Evolutionary conservation across 2,113 vertebrate species (phyloP).

Genomic region (Eurypyga helias): DNA sequence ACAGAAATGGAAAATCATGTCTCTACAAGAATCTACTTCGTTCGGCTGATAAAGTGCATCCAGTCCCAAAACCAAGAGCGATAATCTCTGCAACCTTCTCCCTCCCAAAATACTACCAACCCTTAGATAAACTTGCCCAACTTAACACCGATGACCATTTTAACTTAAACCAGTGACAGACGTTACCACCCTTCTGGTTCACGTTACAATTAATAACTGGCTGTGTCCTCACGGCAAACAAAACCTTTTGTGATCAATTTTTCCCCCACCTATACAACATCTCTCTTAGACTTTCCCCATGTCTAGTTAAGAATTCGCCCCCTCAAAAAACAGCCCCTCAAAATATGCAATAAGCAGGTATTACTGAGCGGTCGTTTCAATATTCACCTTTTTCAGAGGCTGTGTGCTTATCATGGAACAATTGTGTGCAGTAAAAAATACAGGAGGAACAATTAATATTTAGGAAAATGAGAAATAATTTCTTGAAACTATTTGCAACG

Average conservation of each 20-base stretch:
- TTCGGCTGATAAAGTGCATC: slow-evolving; percentile 36
- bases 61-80: slow-evolving; percentile 1
- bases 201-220: slow-evolving; percentile 37
- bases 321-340: slow-evolving; percentile 37
- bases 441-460: background rate
- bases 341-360: slow-evolving; percentile 27
- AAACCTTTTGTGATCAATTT: slow-evolving; percentile 21
- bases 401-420: background rate
- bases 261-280: background rate
- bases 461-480: slow-evolving; percentile 21
- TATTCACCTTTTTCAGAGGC: background rate
- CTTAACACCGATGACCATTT: slow-evolving; percentile 69
- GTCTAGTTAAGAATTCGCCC: background rate
- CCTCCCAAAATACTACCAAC: slow-evolving; percentile 56
- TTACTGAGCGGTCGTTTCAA: background rate
- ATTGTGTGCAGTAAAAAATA: slow-evolving; percentile 31
- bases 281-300: background rate
- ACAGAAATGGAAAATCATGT: slow-evolving; percentile 26
- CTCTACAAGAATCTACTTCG: background rate
- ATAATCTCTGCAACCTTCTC: slow-evolving; percentile 48
- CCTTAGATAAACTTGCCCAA: slow-evolving; percentile 74
- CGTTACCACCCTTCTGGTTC: background rate
- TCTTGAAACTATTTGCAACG: slow-evolving; percentile 25
- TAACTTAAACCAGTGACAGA: slow-evolving; percentile 63
- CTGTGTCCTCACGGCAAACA: slow-evolving; percentile 8